Evolutionary conservation across 37 sponge, comb jelly and placozoan species (phyloP), one percentile per base, ranked within the genome.

Genomic region (Eunapius fragilis): DNA sequence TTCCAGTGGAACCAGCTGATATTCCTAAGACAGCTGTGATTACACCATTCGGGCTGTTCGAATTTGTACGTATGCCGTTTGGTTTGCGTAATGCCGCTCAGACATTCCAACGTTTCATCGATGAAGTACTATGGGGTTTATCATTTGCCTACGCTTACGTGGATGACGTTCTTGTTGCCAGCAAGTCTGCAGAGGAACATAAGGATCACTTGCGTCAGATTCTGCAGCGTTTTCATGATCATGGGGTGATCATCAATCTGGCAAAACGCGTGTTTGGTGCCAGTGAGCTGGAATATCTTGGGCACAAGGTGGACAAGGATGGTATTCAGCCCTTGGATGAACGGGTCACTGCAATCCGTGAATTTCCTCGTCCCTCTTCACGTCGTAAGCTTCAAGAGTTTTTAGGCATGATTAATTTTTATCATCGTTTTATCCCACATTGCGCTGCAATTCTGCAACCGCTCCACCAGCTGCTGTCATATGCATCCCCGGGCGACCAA

Each of bases 51-150:
- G 91, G 86, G 0, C 47, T 82, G 13, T 91, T 83, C 69, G 87
- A 91, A 72, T 91, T 91, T 74, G 68, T 83, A 17, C 58, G 82
- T 11, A 90, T 90, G 86, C 91, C 90, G 25, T 90, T 90, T 68
- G 91, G 86, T 14, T 72, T 90, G 25, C 71, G 91, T 25, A 86
- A 90, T 30, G 86, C 90, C 0, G 86, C 90, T 31, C 90, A 90
- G 77, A 85, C 90, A 0, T 90, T 90, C n/a, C n/a, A n/a, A 75
- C 80, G 85, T 4, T 82, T 85, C 37, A 85, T 86, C 6, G 91
- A 90, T 72, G 82, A 90, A 34, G 91, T 90, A 23, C 82, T 90
- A 0, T 79, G 25, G 35, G 89, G 84, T 25, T 80, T 83, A 5
- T 37, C 47, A 11, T 86, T 81, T 82, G 70, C 86, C 82, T 90